phyloP scores from a whole-genome alignment of 2,113 vertebrate species.

The Ibidorhyncha struthersii region DNA sequence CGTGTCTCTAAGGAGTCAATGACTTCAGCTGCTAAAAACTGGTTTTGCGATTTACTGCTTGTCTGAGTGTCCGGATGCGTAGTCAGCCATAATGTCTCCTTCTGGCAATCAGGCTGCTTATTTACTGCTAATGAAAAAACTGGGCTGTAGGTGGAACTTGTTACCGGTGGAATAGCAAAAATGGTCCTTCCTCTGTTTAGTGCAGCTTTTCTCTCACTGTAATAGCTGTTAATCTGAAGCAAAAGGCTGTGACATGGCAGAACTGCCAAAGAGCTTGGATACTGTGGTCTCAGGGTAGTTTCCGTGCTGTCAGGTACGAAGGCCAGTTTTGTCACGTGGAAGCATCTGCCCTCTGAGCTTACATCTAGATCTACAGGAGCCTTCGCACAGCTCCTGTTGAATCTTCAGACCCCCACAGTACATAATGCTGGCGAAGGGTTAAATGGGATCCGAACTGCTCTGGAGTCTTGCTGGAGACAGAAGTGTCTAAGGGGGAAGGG shows the following conservation, averaged over 20 bases:
- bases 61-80: neutral
- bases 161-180: neutral
- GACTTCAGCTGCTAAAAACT: neutral
- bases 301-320: neutral
- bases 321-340: neutral
- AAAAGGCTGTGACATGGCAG: neutral
- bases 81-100: neutral
- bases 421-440: neutral
- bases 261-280: neutral
- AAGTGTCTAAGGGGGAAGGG: neutral
- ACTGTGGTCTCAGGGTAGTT: neutral
- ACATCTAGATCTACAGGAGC: neutral
- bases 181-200: neutral
- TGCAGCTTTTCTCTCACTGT: neutral
- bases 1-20: neutral
- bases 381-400: neutral
- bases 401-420: neutral
- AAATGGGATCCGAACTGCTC: neutral
- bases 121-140: neutral
- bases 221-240: neutral
- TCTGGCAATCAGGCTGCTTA: neutral
- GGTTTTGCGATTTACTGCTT: neutral
- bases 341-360: neutral
- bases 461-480: neutral
- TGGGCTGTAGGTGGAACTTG: neutral